Percentiles rank a stretch among this genome's conserved stretches.
phyloP scores from a whole-genome alignment of 2,888 invertebrate species.

The Invenusta paracnida region DNA sequence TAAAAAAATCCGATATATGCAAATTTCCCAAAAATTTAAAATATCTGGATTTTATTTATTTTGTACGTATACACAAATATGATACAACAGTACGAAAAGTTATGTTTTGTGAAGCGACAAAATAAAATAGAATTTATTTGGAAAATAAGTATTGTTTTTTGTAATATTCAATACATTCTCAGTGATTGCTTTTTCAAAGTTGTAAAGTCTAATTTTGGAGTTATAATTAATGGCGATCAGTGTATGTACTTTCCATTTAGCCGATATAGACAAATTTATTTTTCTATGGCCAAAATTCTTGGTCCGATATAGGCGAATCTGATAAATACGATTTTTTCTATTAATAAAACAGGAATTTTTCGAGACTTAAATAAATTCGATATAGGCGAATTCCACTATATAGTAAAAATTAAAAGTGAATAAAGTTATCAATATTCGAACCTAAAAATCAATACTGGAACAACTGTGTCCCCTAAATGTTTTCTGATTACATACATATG shows the following conservation, averaged over 20 bases:
- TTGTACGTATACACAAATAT: neutral
- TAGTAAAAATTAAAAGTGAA: neutral
- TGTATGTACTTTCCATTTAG: too few species aligned
- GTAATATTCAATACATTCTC: too few species aligned
- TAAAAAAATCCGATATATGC: neutral
- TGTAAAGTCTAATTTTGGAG: neutral
- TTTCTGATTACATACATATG: too few species aligned
- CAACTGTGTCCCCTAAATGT: too few species aligned
- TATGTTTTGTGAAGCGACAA: too few species aligned
- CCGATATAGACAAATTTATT: neutral
- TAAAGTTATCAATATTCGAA: neutral
- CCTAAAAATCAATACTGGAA: neutral
- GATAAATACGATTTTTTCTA: neutral
- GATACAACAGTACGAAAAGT: neutral
- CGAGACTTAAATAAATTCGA: neutral
- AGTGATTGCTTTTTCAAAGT: neutral
- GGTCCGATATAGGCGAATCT: neutral
- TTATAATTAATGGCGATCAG: too few species aligned
- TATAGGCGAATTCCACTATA: neutral
- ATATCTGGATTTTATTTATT: neutral
- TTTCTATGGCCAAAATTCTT: neutral
- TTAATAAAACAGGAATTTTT: neutral
- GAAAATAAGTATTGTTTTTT: too few species aligned
- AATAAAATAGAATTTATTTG: too few species aligned
- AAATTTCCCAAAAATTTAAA: neutral